These are phyloP conservation scores for Beaufortia kweichowensis DNA, from an alignment of 2,113 vertebrate species.

Conservation along the genomic window DNA sequence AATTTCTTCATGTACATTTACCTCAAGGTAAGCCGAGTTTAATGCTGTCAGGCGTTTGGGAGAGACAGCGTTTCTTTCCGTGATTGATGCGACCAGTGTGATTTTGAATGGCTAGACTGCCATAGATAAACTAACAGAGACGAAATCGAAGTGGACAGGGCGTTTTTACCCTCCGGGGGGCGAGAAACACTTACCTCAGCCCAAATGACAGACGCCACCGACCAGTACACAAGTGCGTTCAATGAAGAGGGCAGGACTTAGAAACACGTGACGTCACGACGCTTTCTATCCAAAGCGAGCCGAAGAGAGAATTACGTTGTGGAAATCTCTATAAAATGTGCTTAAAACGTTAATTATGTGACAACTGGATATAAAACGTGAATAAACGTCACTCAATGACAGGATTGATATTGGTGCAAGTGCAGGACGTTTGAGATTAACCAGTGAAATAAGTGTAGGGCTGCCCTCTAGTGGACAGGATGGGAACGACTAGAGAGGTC, in stretches of 20 bases:
- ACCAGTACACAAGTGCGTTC: neutral
- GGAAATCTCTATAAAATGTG: constrained; percentile 19
- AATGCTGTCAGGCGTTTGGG: constrained; percentile 5
- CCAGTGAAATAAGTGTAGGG: neutral
- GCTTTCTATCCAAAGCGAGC: neutral
- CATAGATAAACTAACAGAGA: constrained; percentile 8
- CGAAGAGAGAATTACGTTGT: neutral
- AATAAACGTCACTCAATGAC: constrained; percentile 21
- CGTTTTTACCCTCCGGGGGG: constrained; percentile 5
- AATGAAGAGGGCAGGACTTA: constrained; percentile 1
- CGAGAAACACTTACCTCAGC: constrained; percentile 11
- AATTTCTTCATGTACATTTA: neutral
- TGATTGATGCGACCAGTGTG: constrained; percentile 11
- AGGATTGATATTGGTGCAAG: constrained; percentile 17
- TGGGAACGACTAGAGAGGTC: neutral
- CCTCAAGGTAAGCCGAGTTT: neutral
- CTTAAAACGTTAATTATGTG: constrained; percentile 24
- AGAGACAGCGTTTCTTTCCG: neutral
- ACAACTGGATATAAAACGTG: constrained; percentile 25
- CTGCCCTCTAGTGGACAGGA: constrained; percentile 43
- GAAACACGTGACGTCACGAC: neutral
- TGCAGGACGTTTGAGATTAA: neutral
- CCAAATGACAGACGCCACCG: constrained; percentile 8
- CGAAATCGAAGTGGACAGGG: constrained; percentile 19
- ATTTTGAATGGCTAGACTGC: constrained; percentile 8